Conservation (phyloP, 2,888 invertebrate species). For the Gandaritis pyraliata region DNA sequence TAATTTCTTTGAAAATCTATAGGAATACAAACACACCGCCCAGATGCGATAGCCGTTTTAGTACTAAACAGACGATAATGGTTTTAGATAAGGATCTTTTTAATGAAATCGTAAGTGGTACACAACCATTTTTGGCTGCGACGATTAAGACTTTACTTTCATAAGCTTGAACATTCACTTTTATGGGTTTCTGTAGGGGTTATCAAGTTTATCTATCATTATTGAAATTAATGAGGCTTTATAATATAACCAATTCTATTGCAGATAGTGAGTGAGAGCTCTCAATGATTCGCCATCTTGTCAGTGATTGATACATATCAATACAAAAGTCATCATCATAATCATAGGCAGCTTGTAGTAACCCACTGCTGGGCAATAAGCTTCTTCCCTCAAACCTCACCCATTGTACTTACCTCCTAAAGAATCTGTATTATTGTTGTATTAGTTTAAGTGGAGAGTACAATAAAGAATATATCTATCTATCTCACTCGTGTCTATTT, state of each 20-base stretch:
- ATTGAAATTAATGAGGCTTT: slow-evolving; percentile 14
- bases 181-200: slow-evolving; percentile 29
- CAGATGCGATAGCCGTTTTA: slow-evolving; percentile 70
- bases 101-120: slow-evolving; percentile 77
- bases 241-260: background rate
- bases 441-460: no score
- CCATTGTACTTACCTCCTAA: no score
- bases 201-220: slow-evolving; percentile 22
- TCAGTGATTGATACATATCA: slow-evolving; percentile 5
- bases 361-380: no score
- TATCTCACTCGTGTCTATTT: no score
- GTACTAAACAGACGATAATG: slow-evolving; percentile 73
- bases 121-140: slow-evolving; percentile 58
- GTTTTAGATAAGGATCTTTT: slow-evolving; percentile 73
- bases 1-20: slow-evolving; percentile 1
- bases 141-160: slow-evolving; percentile 49
- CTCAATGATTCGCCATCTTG: slow-evolving; percentile 2
- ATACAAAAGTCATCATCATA: slow-evolving; percentile 11
- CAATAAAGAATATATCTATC: no score
- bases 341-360: no score
- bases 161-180: slow-evolving; percentile 36
- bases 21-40: slow-evolving; percentile 58
- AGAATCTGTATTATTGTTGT: no score
- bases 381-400: no score
- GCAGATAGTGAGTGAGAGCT: background rate